Evolutionary conservation across 2,797 vertebrate genomes (phyloP), one percentile per base, ranked within the genome.

Genomic region (Poeciliopsis paucimaculata): DNA sequence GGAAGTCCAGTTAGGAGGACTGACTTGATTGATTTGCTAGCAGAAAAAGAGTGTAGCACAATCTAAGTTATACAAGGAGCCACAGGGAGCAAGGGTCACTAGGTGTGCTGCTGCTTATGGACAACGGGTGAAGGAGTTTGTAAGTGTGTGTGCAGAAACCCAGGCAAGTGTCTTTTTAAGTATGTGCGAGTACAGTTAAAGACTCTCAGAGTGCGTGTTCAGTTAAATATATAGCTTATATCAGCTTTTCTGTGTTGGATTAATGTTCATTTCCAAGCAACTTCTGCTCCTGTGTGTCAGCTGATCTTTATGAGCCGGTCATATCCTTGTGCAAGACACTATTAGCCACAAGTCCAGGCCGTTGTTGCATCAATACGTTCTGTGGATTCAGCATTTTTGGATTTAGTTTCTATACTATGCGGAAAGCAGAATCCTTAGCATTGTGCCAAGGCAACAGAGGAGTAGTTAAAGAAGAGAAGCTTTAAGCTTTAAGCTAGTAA

Each of bases 61-160:
- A 78, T 51, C 39, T 39, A 77, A 45, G 23, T 82, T 92, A 90
- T 88, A 93, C 53, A 26, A 26, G 75, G 43, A 45, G 43, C 43
- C 3, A 45, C 43, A 45, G 43, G 13, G 89, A 73, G 0, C 92
- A 91, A 93, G 88, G 93, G 82, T 92, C 81, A 70, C 45, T 36
- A 1, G 41, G 71, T 78, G 39, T 34, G 66, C 79, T 64, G 66
- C 81, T 82, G 73, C 16, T 11, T 43, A 15, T 60, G 13, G 4
- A n/a, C 11, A 26, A 82, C 83, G 74, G 62, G 26, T 77, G 66
- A 77, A n/a, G 12, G 46, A 43, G 66, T 78, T 80, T 2, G 26
- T 4, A 41, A 26, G 36, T 68, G 34, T 68, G 3, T 4, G 8
- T 0, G 2, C 1, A 46, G 62, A 60, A 49, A 31, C n/a, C 72